Base-by-base conservation (phyloP, 2,113 vertebrate species). In the Halichoeres trimaculatus region DNA sequence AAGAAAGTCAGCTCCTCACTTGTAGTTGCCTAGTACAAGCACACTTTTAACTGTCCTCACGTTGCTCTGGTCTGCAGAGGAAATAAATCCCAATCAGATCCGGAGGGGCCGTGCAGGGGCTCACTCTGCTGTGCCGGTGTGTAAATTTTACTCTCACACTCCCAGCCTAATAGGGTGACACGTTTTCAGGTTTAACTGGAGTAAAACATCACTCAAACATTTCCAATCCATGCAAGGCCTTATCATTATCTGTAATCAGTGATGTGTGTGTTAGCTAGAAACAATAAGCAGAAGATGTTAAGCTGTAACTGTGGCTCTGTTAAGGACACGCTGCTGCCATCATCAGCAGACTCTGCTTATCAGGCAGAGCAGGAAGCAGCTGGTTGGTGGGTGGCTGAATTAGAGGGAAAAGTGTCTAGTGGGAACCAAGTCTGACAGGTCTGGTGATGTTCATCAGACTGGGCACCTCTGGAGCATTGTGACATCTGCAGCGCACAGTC, bases 321-420 rank as follows among this genome's bases (percentile, higher is more conserved):
- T 79, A 22, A 53, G 52, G 17, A 19, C 43, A 45, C 55, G 51
- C 53, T 8, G 8, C 24, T 71, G 75, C 67, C 75, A 23, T 74
- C 75, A n/a, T 75, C 71, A 78, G 65, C 40, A 58, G 65, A 24
- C 56, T 73, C 23, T 71, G 70, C 75, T 78, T 48, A 70, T 78
- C 50, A 30, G 54, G 72, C 58, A 34, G 64, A 79, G 45, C 61
- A 84, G 66, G 73, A 89, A 81, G 80, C 88, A 90, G 83, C 89
- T 90, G 86, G 55, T 54, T 5, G 22, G 52, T 71, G 65, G 82
- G 79, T 2, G 45, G 38, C 57, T 76, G 58, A 78, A 74, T 81
- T 76, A 78, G 30, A 56, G 58, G 16, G 26, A 54, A 35, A 47
- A 51, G 26, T 1, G 76, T 65, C 53, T 59, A 47, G 23, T 45